A percentile compares a stretch with the other conserved stretches of the same genome.
phyloP scores from a whole-genome alignment of 1,140 invertebrate species.

The Saccostrea glomerata region DNA sequence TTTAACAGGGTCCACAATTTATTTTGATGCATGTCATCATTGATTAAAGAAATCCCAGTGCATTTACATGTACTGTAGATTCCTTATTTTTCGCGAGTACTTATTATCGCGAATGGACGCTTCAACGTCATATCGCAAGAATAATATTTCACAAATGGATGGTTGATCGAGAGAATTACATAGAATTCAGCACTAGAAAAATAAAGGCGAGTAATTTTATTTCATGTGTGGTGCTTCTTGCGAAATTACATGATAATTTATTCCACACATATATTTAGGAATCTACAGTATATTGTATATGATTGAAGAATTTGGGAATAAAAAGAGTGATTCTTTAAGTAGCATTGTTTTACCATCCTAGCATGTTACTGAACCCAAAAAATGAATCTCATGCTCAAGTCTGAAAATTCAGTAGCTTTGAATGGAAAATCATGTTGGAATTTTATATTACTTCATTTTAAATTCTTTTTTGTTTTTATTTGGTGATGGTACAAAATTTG shows the following conservation, averaged over 20 bases:
- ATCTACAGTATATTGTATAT: no score
- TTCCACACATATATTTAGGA: no score
- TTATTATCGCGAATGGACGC: not conserved
- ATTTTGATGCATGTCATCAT: not conserved
- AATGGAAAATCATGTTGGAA: not conserved
- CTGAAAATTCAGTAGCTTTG: not conserved
- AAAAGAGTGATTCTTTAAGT: no score
- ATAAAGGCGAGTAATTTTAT: no score
- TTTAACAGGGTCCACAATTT: not conserved
- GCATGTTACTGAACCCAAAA: not conserved
- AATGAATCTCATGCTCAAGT: not conserved
- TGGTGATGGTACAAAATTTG: not conserved
- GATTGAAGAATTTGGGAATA: no score
- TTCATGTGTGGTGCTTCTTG: no score
- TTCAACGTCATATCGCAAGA: no score
- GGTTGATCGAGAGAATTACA: no score
- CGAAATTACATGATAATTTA: no score
- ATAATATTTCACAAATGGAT: no score
- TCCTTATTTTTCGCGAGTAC: no score
- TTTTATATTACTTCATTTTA: not conserved
- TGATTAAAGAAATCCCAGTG: not conserved
- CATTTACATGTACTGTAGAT: slow-evolving; percentile 1
- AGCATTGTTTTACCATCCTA: not conserved
- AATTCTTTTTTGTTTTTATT: not conserved
- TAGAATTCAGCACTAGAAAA: no score